Evolutionary conservation across 2,797 vertebrate genomes (phyloP).

Genomic region (Smutsia temminckii): DNA sequence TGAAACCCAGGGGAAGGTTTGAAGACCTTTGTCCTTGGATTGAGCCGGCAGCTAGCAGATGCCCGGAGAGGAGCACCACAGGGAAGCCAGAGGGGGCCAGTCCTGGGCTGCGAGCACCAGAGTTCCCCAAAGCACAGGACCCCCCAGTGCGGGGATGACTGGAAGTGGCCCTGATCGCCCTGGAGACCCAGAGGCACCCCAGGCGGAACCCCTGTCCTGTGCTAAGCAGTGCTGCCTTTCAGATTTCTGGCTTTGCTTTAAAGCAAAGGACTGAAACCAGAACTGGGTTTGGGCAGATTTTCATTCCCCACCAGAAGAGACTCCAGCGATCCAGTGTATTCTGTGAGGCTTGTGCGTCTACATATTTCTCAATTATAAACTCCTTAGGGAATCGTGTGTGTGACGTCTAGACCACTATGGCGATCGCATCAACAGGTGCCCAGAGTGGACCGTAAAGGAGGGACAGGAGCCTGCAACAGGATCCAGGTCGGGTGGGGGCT

Average conservation of each 20-base stretch:
- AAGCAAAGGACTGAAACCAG: slow-evolving; percentile 33
- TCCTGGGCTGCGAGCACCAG: background rate
- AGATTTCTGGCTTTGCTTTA: slow-evolving; percentile 22
- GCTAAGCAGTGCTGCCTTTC: background rate
- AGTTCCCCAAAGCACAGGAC: background rate
- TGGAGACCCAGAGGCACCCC: background rate
- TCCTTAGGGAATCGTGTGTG: background rate
- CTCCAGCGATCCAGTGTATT: background rate
- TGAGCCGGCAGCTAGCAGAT: background rate
- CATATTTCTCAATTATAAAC: background rate
- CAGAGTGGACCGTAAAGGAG: background rate
- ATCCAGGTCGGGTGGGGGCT: background rate
- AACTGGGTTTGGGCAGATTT: background rate
- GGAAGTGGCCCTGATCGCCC: slow-evolving; percentile 33
- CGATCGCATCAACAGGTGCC: background rate
- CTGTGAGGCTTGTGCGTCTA: background rate
- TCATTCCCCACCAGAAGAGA: background rate
- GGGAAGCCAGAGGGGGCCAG: background rate
- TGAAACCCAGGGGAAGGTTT: slow-evolving; percentile 42
- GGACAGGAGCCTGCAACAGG: background rate
- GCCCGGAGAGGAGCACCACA: background rate
- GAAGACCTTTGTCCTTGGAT: background rate
- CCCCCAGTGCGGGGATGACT: background rate
- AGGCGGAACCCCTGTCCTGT: background rate
- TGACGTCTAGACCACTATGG: background rate